These are phyloP conservation scores for Pelecanus crispus DNA, from an alignment of 2,113 vertebrate genomes.

Conservation along the genomic window DNA sequence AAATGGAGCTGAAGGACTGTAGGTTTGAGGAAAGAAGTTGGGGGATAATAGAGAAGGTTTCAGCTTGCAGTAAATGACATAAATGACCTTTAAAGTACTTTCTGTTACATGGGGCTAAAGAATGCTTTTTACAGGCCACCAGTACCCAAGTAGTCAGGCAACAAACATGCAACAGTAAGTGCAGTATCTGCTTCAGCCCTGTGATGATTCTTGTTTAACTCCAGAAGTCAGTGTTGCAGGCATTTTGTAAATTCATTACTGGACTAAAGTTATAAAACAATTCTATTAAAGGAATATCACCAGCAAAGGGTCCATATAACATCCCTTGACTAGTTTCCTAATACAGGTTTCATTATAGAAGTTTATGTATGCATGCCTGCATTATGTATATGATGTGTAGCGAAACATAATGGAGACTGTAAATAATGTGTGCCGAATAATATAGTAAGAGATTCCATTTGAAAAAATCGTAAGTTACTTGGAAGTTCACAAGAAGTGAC, in stretches of 20 bases:
- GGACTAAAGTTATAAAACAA: not conserved
- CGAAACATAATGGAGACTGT: not conserved
- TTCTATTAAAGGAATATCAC: not conserved
- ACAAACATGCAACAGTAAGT: not conserved
- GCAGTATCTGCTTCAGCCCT: not conserved
- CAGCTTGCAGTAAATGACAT: not conserved
- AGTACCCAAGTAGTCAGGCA: not conserved
- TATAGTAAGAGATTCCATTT: not conserved
- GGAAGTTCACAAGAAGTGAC: not conserved
- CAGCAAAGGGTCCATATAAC: not conserved
- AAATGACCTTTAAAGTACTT: not conserved
- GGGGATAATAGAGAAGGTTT: not conserved
- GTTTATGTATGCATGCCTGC: not conserved
- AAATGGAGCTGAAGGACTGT: not conserved
- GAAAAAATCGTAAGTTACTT: not conserved
- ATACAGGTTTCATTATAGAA: not conserved
- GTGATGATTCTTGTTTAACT: not conserved
- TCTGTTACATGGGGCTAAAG: not conserved
- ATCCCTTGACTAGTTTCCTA: not conserved
- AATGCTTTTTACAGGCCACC: not conserved
- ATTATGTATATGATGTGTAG: not conserved
- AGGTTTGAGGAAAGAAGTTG: not conserved
- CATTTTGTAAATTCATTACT: not conserved
- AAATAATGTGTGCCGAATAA: not conserved
- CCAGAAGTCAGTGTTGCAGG: not conserved